phyloP scores from a whole-genome alignment of 2,113 vertebrate species.

The Ochotona princeps region DNA sequence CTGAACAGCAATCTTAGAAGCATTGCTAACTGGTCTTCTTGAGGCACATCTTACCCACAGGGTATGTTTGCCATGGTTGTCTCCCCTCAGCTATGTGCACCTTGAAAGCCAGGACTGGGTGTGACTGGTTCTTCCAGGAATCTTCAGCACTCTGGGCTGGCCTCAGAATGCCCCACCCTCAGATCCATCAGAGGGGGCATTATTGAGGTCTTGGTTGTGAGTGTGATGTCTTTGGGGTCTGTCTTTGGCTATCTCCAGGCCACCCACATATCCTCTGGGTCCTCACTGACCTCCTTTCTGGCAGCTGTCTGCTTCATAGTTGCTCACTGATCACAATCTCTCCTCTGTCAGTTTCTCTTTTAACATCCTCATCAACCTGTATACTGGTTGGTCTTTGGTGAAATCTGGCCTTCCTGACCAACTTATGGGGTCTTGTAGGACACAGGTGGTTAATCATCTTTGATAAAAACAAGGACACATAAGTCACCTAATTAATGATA shows the following conservation, averaged over 20 bases:
- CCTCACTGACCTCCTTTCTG: background rate
- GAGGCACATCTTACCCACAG: background rate
- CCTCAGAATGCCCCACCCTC: background rate
- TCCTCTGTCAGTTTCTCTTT: constrained; percentile 25
- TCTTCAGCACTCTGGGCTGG: background rate
- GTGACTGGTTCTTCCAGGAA: background rate
- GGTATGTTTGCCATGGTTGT: background rate
- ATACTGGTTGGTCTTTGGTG: background rate
- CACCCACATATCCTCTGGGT: background rate
- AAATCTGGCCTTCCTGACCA: constrained; percentile 27
- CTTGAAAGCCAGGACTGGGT: background rate
- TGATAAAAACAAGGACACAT: constrained; percentile 34
- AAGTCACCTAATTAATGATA: constrained; percentile 44
- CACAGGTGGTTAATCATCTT: constrained; percentile 56
- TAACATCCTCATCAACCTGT: background rate
- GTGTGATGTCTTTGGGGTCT: background rate
- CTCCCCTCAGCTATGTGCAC: background rate
- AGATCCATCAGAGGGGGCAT: background rate
- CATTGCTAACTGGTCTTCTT: background rate
- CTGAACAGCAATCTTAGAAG: background rate
- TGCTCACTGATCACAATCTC: background rate
- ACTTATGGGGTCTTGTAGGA: constrained; percentile 43
- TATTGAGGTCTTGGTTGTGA: background rate
- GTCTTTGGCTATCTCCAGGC: background rate
- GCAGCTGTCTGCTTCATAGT: background rate